Conservation (phyloP, 2,888 invertebrate genomes). For the Sinodicranocentrus sp. region DNA sequence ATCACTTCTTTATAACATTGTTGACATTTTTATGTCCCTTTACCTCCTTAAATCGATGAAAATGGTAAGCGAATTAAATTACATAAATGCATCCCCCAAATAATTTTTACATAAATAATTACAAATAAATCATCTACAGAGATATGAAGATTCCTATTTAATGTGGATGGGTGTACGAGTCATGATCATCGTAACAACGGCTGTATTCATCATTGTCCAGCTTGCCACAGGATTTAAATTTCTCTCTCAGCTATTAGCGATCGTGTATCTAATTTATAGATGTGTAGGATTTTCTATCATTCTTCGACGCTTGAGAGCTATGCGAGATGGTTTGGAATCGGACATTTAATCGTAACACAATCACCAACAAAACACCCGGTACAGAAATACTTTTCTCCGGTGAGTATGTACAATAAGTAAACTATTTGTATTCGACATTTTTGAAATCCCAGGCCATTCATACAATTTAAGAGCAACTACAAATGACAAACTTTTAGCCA, state of each 20-base stretch:
- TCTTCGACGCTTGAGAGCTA: constrained; percentile 52
- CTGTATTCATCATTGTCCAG: constrained; percentile 63
- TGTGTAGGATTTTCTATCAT: constrained; percentile 60
- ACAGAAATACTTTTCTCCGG: too few species aligned
- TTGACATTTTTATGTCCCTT: constrained; percentile 65
- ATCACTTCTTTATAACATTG: constrained; percentile 60
- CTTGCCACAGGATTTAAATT: constrained; percentile 63
- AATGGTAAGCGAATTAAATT: constrained; percentile 49
- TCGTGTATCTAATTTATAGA: constrained; percentile 62
- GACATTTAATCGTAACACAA: constrained; percentile 27
- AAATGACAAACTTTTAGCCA: too few species aligned
- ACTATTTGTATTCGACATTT: too few species aligned
- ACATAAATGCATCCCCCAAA: background rate
- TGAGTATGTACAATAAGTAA: too few species aligned
- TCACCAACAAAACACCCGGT: background rate
- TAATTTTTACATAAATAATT: background rate
- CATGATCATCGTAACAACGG: constrained; percentile 60
- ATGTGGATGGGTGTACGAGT: constrained; percentile 58
- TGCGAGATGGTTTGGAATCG: constrained; percentile 52
- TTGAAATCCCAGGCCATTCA: too few species aligned
- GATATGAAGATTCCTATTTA: constrained; percentile 61
- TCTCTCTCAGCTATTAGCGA: constrained; percentile 51
- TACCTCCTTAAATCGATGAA: constrained; percentile 59
- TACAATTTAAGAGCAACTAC: too few species aligned
- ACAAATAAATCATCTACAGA: constrained; percentile 54